Base-by-base conservation (phyloP, 1,140 invertebrate species). In the Aphaenogaster floridana region DNA sequence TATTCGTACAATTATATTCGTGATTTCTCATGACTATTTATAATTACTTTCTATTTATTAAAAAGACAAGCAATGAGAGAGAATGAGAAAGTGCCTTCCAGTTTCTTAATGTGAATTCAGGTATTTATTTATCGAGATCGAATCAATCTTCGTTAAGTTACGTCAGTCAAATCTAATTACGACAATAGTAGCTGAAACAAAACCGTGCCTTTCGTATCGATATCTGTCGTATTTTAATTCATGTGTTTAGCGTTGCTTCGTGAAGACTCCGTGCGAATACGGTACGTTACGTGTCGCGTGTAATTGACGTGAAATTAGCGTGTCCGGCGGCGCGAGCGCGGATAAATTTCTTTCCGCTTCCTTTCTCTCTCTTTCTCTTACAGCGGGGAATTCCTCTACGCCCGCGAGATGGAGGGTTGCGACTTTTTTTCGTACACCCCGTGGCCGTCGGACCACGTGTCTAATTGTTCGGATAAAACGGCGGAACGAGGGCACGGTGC, bases 401-500 rank as follows among this genome's bases (percentile, higher is more conserved):
- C 28, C 3, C 57, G 34, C 15, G 21, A 52, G 34, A 48, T 39
- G 52, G 21, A 76, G 50, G 86, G 66, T 42, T 50, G 57, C 39
- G 79, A n/a, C 63, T 76, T 54, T 63, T 57, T 71, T 88, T 78
- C 69, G 54, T 66, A 36, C 85, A 66, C 54, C 85, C 42, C 79
- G 85, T 89, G 91, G 86, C 76, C 87, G 80, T 83, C 68, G 90
- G 88, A 90, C 93, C 90, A 91, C 91, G 90, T 91, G 92, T 93
- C 90, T 94, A 94, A 94, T 94, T 94, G 94, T 93, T 92, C 83
- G 91, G 87, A 92, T 92, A 92, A 94, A 94, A 92, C 87, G 92
- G 86, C 87, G 90, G 90, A 93, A 94, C 91, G 94, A 92, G 93
- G 92, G 90, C 93, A 93, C 88, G 77, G 69, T 92, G 88, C 91